Conservation (phyloP, 2,888 invertebrate species). For the Rapana venosa region DNA sequence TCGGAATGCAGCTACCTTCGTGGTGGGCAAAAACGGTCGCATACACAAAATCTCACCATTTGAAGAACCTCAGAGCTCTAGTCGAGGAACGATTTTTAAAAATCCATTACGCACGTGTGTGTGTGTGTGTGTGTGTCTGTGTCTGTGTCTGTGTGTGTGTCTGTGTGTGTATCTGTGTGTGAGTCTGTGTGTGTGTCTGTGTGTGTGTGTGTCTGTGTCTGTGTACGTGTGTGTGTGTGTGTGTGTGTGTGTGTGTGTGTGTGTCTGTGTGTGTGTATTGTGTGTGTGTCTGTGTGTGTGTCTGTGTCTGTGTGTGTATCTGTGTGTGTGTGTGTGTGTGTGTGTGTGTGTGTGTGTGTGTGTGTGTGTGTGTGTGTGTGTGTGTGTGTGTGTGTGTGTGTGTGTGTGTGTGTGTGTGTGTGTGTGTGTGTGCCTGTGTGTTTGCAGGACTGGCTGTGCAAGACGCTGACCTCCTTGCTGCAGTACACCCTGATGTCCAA, state of each 20-base stretch:
- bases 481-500: conserved; percentile 81
- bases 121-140: neutral
- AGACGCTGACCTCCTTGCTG: conserved; percentile 79
- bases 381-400: neutral
- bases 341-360: neutral
- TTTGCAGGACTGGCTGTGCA: conserved; percentile 81
- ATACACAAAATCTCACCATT: no score
- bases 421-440: neutral
- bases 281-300: neutral
- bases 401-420: neutral
- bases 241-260: neutral
- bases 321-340: neutral
- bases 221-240: conserved; percentile 7
- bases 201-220: neutral
- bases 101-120: no score
- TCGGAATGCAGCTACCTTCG: no score
- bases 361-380: no score
- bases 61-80: no score
- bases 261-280: neutral
- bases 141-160: conserved; percentile 4
- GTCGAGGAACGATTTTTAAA: no score
- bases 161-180: neutral
- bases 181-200: neutral
- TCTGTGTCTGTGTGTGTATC: neutral
- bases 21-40: no score